phyloP scores from a whole-genome alignment of 2,113 vertebrate genomes.

The Paedocypris sp. region DNA sequence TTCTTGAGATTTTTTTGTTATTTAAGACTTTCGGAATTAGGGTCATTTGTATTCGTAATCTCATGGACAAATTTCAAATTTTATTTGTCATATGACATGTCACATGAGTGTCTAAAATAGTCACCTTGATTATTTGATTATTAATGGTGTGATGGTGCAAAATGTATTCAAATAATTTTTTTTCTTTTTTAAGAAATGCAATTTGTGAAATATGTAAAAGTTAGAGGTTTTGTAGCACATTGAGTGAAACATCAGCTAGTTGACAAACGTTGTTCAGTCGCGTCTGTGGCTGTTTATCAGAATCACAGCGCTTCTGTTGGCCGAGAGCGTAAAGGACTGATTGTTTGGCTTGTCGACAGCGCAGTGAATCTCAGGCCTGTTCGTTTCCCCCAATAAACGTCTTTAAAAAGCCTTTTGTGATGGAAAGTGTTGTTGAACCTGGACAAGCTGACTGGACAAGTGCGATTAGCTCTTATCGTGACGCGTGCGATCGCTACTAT shows the following conservation, averaged over 20 bases:
- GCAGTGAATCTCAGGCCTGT: constrained; percentile 5
- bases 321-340: background rate
- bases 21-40: too few species aligned
- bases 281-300: background rate
- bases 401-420: constrained; percentile 8
- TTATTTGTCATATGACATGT: too few species aligned
- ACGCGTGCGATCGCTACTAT: background rate
- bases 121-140: too few species aligned
- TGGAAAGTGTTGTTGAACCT: constrained; percentile 13
- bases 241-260: background rate
- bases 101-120: too few species aligned
- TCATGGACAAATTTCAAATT: too few species aligned
- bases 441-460: constrained; percentile 16
- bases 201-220: too few species aligned
- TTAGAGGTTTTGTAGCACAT: too few species aligned
- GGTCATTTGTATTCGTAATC: too few species aligned
- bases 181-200: too few species aligned
- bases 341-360: constrained; percentile 14
- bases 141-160: too few species aligned
- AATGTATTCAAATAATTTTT: too few species aligned
- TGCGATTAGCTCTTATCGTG: constrained; percentile 32
- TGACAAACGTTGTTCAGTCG: background rate
- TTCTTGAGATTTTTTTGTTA: too few species aligned
- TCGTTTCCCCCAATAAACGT: background rate
- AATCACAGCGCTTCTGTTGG: background rate